phyloP scores from a whole-genome alignment of 2,888 invertebrate genomes.

The Hydrotaea diabolus region DNA sequence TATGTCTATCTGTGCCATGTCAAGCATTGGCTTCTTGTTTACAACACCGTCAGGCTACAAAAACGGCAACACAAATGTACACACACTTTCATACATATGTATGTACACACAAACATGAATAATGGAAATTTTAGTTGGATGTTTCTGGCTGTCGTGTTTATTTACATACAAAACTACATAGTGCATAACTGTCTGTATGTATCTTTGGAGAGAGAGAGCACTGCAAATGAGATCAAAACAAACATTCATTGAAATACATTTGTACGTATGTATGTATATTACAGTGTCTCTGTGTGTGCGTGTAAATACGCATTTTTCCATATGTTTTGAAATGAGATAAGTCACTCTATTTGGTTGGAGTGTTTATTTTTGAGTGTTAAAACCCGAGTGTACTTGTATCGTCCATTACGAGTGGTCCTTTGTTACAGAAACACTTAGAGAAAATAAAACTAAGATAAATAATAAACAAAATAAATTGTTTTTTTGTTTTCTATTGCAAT shows the following conservation, averaged over 20 bases:
- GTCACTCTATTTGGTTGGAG: neutral
- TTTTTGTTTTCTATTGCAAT: too few species aligned
- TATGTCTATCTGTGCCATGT: neutral
- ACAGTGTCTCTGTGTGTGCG: neutral
- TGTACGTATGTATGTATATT: neutral
- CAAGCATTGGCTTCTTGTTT: slow-evolving; percentile 34
- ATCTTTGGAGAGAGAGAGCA: neutral
- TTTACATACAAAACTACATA: neutral
- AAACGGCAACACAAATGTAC: neutral
- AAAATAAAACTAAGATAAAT: too few species aligned
- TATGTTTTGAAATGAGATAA: neutral
- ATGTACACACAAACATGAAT: neutral
- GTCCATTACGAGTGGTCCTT: too few species aligned
- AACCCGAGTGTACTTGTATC: too few species aligned
- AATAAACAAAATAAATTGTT: too few species aligned
- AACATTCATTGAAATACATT: neutral
- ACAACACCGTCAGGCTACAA: neutral
- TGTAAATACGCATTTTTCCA: neutral
- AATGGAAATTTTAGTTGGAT: neutral
- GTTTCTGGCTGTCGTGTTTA: neutral
- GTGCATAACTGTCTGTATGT: neutral
- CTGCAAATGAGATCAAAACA: neutral
- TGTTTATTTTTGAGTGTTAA: neutral
- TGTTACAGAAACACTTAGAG: neutral
- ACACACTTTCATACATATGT: too few species aligned